Evolutionary conservation across 2,113 vertebrate species (phyloP), one percentile per base, ranked within the genome.

Genomic region (Eudyptes chrysolophus): DNA sequence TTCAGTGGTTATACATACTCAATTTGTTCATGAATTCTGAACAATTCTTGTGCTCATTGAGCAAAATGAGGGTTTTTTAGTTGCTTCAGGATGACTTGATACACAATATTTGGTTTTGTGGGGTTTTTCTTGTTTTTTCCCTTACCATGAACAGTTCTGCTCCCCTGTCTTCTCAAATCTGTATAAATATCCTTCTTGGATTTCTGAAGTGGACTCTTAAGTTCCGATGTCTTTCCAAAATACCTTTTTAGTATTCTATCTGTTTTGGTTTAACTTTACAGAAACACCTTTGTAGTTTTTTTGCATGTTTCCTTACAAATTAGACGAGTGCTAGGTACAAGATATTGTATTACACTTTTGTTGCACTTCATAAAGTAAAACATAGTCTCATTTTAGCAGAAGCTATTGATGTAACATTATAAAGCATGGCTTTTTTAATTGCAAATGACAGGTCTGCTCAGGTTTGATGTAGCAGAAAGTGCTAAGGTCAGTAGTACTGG

Each of bases 311-410:
- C 66, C 24, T 95, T 82, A 71, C 27, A 42, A 65, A 49, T 92
- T 95, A 97, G 61, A 40, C 3, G 16, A 95, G 61, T 58, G 19
- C 70, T 95, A 93, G 91, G 92, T 95, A 85, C 79, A 98, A 88
- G 87, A 87, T 98, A 95, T 14, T 94, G 14, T 96, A 97, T 96
- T 93, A 97, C 79, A 95, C 83, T 91, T 94, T 58, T 77, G 81
- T 95, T 98, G 96, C 94, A 97, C 90, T 97, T 97, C 62, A 38
- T 96, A 94, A 93, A 96, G 87, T 92, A 83, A 78, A 81, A 51
- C 77, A 18, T 92, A 92, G 84, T 25, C 49, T 95, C 77, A 71
- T 76, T n/a, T 92, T 96, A 97, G 92, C 92, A 92, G 70, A 93
- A 94, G 93, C 86, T 96, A 94, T 87, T 96, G 62, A 52, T 87